Percentiles rank a stretch among this genome's conserved stretches.
Conservation (phyloP, 2,113 vertebrate species). For the Sinosuthora webbiana region DNA sequence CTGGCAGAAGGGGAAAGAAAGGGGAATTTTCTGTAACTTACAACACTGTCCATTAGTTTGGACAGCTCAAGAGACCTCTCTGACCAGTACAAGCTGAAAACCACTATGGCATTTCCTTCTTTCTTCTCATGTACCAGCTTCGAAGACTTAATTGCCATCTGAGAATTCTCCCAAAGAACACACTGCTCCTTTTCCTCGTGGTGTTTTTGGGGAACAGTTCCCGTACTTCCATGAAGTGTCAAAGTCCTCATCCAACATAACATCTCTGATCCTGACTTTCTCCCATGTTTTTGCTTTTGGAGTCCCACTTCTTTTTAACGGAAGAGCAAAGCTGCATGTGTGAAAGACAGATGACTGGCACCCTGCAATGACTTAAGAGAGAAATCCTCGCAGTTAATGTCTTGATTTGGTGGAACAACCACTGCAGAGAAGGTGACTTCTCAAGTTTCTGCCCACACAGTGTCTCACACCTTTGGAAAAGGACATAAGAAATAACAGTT, state of each 20-base stretch:
- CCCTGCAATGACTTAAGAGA: not conserved
- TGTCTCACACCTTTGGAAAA: not conserved
- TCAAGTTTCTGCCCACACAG: not conserved
- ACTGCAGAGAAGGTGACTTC: not conserved
- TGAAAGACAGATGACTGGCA: not conserved
- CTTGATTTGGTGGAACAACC: not conserved
- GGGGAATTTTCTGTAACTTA: constrained; percentile 6
- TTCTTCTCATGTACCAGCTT: not conserved
- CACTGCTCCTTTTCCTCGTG: not conserved
- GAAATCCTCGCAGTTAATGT: not conserved
- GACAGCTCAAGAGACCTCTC: not conserved
- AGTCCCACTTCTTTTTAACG: not conserved
- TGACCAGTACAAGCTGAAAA: not conserved
- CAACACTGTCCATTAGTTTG: not conserved
- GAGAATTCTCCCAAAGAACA: not conserved
- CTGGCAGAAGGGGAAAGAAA: not conserved
- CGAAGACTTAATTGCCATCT: not conserved
- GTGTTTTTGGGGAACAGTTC: not conserved
- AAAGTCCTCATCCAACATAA: not conserved
- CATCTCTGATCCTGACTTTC: not conserved
- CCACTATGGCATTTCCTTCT: not conserved
- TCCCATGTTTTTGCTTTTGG: not conserved
- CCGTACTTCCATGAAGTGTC: not conserved
- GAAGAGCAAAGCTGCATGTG: not conserved
- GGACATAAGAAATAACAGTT: not conserved